A percentile compares a stretch with the other conserved stretches of the same genome.
Evolutionary conservation across 2,797 vertebrate genomes (phyloP).

Genomic region (Smutsia temminckii): DNA sequence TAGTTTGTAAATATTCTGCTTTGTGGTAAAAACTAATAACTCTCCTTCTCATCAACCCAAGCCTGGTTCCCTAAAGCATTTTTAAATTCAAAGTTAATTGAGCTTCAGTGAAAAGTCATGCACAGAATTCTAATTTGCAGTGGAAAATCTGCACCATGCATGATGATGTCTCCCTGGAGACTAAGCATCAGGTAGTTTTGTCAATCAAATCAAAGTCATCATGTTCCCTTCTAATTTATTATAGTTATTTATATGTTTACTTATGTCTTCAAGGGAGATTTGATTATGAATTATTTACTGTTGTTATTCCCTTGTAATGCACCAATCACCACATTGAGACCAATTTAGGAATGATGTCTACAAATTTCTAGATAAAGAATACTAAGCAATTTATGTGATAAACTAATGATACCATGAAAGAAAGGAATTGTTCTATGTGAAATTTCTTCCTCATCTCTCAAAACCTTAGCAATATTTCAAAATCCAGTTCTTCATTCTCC

Average conservation of each 20-base stretch:
- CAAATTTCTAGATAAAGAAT: constrained; percentile 75
- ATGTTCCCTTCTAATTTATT: constrained; percentile 71
- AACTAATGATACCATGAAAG: constrained; percentile 56
- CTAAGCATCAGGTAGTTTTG: constrained; percentile 67
- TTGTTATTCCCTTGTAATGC: constrained; percentile 77
- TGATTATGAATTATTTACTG: constrained; percentile 83
- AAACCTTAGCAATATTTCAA: constrained; percentile 13
- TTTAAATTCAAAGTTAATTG: constrained; percentile 73
- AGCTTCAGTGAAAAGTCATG: constrained; percentile 56
- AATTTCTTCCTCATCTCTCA: neutral
- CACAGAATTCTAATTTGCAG: constrained; percentile 69
- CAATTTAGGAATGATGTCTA: constrained; percentile 78
- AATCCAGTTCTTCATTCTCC: neutral
- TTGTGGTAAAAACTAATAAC: constrained; percentile 63
- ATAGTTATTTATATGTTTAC: constrained; percentile 76
- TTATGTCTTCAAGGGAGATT: constrained; percentile 73
- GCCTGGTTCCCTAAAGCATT: constrained; percentile 49
- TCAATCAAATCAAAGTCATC: constrained; percentile 73
- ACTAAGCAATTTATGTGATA: constrained; percentile 68
- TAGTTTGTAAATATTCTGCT: constrained; percentile 55
- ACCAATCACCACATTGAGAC: constrained; percentile 74
- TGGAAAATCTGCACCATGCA: neutral
- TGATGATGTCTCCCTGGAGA: constrained; percentile 68
- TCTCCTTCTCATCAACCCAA: constrained; percentile 34
- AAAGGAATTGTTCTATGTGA: neutral